Evolutionary conservation across 1,140 invertebrate species (phyloP).

Genomic region (Diorhabda sublineata): DNA sequence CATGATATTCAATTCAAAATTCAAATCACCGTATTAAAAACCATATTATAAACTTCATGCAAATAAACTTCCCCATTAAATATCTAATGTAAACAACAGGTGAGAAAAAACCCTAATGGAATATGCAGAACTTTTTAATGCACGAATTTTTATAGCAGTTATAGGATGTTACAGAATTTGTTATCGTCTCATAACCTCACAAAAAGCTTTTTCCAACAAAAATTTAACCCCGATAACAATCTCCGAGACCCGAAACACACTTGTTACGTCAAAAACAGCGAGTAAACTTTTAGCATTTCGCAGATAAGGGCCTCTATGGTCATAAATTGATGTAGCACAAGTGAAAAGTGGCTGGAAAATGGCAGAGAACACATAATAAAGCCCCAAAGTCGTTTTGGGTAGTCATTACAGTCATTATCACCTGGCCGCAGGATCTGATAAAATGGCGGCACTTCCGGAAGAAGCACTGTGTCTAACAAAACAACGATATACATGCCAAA

Average conservation of each 20-base stretch:
- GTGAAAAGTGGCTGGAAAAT: conserved; percentile 9
- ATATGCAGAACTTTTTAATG: neutral
- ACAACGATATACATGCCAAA: conserved; percentile 3
- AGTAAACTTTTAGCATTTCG: conserved; percentile 1
- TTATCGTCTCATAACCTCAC: neutral
- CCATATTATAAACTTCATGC: too few relatives aligned
- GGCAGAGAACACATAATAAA: conserved; percentile 15
- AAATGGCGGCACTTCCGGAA: neutral
- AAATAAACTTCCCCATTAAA: too few relatives aligned
- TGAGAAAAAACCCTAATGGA: neutral
- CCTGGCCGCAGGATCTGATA: conserved; percentile 23
- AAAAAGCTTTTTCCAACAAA: conserved; percentile 2
- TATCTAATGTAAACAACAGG: neutral
- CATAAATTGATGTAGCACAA: conserved; percentile 11
- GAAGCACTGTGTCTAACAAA: neutral
- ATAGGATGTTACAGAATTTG: neutral
- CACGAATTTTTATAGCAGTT: neutral
- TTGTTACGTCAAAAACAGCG: conserved; percentile 5
- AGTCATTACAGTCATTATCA: conserved; percentile 24
- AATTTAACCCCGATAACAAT: conserved; percentile 1
- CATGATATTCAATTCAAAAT: too few relatives aligned
- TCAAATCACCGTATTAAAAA: too few relatives aligned
- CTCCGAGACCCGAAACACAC: neutral
- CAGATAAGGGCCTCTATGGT: neutral
- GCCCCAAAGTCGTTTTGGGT: conserved; percentile 17